These are phyloP conservation scores for Lasiurus borealis DNA, from an alignment of 2,113 vertebrate genomes.

Conservation along the genomic window DNA sequence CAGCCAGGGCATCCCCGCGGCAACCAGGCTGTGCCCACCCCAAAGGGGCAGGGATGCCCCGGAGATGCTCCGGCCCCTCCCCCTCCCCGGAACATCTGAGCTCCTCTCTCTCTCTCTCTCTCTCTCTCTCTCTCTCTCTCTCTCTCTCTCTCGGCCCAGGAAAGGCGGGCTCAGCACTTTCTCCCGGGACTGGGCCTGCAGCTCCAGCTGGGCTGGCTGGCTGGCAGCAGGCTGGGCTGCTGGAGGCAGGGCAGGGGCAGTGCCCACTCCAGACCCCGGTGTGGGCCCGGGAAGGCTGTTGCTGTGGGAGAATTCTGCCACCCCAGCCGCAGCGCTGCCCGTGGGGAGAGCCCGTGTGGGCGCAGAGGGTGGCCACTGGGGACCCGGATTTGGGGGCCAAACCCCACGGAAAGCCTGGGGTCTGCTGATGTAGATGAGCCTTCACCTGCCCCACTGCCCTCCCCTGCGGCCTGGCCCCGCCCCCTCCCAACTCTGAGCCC, in stretches of 20 bases:
- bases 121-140: too few relatives aligned
- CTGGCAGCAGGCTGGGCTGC: background rate
- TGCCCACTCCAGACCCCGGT: background rate
- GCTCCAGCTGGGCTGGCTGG: background rate
- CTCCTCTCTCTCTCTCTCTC: too few relatives aligned
- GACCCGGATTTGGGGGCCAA: background rate
- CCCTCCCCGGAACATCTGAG: background rate
- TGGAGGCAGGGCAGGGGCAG: background rate
- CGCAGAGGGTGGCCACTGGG: background rate
- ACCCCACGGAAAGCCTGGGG: background rate
- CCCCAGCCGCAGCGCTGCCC: background rate
- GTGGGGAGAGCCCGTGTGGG: background rate
- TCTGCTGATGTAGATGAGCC: background rate
- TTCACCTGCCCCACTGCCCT: slow-evolving; percentile 20
- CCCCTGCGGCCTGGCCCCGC: background rate
- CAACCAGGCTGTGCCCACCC: background rate
- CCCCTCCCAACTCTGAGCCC: background rate
- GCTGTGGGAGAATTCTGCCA: background rate
- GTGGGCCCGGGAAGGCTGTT: background rate
- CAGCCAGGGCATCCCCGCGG: fast-evolving
- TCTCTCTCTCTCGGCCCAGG: background rate
- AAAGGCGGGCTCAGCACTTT: background rate
- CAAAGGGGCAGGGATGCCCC: background rate
- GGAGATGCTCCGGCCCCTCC: fast-evolving
- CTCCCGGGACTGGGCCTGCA: background rate